A percentile compares a stretch with the other conserved stretches of the same genome.
phyloP scores from a whole-genome alignment of 2,888 invertebrate genomes.

The Altica lythri region DNA sequence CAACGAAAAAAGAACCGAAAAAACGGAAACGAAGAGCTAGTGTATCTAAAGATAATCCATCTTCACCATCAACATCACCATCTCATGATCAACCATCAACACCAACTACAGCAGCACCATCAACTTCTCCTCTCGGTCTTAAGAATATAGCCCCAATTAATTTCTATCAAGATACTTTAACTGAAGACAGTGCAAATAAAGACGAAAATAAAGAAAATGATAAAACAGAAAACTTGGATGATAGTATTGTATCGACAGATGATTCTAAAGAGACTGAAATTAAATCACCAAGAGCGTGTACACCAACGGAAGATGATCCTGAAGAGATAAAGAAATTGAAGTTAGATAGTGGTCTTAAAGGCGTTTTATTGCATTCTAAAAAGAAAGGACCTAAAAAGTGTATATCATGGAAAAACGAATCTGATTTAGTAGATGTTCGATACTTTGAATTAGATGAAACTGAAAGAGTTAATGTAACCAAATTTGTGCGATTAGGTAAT shows the following conservation, averaged over 20 bases:
- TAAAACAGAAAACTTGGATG: conserved; percentile 47
- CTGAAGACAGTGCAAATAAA: conserved; percentile 52
- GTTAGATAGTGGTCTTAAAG: conserved; percentile 67
- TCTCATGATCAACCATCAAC: conserved; percentile 45
- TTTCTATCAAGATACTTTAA: conserved; percentile 90
- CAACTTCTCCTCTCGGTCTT: conserved; percentile 52
- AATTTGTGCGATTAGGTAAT: no score
- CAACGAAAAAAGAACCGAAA: conserved; percentile 73
- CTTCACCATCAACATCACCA: conserved; percentile 47
- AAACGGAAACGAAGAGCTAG: conserved; percentile 79
- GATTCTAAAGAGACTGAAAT: conserved; percentile 39
- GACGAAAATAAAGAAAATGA: conserved; percentile 50
- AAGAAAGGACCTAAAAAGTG: conserved; percentile 79
- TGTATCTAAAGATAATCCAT: conserved; percentile 65
- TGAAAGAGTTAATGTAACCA: conserved; percentile 93
- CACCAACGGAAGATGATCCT: conserved; percentile 52
- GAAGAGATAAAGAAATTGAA: conserved; percentile 34
- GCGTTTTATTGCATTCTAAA: conserved; percentile 75
- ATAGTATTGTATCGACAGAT: conserved; percentile 28
- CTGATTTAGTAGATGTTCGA: conserved; percentile 78
- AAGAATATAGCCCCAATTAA: conserved; percentile 65
- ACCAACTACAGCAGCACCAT: conserved; percentile 43
- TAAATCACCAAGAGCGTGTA: conserved; percentile 30
- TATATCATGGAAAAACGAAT: conserved; percentile 76
- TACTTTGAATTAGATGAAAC: conserved; percentile 96